These are phyloP conservation scores for Danio albolineatus DNA, from an alignment of 2,797 vertebrate genomes.

Conservation along the genomic window DNA sequence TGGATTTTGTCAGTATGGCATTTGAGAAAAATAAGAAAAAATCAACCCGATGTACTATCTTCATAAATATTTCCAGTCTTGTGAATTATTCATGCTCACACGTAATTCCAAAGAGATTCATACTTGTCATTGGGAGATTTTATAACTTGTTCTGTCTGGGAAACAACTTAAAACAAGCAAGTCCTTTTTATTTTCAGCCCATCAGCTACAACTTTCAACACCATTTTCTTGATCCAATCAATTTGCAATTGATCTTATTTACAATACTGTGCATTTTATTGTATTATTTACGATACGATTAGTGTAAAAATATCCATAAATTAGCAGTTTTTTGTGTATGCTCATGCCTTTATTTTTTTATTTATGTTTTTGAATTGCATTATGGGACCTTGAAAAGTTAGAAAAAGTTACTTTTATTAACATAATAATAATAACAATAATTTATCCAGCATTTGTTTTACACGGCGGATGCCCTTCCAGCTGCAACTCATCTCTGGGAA, in stretches of 20 bases:
- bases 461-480: too few species aligned
- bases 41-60: neutral
- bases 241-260: neutral
- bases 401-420: too few species aligned
- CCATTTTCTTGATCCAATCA: neutral
- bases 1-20: neutral
- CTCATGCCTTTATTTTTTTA: too few species aligned
- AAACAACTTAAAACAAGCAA: neutral
- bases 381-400: too few species aligned
- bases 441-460: too few species aligned
- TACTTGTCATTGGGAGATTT: neutral
- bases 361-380: too few species aligned
- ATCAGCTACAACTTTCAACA: neutral
- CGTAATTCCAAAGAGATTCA: neutral
- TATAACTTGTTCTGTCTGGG: neutral
- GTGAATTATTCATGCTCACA: slow-evolving; percentile 7
- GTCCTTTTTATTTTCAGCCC: neutral
- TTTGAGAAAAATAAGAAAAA: neutral
- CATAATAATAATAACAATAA: too few species aligned
- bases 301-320: too few species aligned
- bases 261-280: too few species aligned
- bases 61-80: neutral
- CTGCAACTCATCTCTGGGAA: too few species aligned
- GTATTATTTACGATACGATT: too few species aligned
- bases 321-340: too few species aligned